Percentiles rank a stretch among this genome's conserved stretches.
Conservation (phyloP, 2,113 vertebrate species). For the rabbit (Oryctolagus cuniculus) region mOryCun1.1 NC_091438.1:45659001-45659500, state of each 20-base stretch:
- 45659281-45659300: background rate
- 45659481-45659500: background rate
- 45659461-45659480: background rate
- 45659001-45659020: background rate
- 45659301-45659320: background rate
- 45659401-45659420: background rate
- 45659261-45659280: background rate
- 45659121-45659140: background rate
- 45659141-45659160: background rate
- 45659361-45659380: background rate
- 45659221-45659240: background rate
- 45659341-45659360: too few species aligned
- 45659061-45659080: background rate
- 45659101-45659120: background rate
- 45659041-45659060: background rate
- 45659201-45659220: background rate
- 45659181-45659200: background rate
- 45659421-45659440: background rate
- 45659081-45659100: background rate
- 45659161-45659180: background rate
- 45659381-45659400: background rate
- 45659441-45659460: background rate
- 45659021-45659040: background rate
- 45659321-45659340: background rate
- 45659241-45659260: background rate